Evolutionary conservation across 1,140 invertebrate species (phyloP).

Genomic region (Aphelenchoides avenae): DNA sequence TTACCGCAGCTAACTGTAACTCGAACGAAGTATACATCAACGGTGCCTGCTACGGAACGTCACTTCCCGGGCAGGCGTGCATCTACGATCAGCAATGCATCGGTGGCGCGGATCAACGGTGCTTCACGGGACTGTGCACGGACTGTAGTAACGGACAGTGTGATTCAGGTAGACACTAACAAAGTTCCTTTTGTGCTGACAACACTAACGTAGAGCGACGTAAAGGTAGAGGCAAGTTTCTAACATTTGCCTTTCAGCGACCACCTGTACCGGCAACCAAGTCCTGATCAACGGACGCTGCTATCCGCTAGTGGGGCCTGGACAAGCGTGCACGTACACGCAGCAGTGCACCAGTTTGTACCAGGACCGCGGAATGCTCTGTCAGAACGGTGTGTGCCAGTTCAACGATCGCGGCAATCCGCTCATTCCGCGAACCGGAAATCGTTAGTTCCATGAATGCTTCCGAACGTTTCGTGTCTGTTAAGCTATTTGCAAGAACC

Average conservation of each 20-base stretch:
- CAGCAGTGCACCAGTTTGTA: conserved; percentile 27
- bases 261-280: conserved; percentile 24
- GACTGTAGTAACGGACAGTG: not conserved
- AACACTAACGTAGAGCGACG: not conserved
- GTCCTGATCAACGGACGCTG: conserved; percentile 38
- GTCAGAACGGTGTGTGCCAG: conserved; percentile 28
- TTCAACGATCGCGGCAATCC: conserved; percentile 12
- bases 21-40: too few species aligned
- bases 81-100: too few species aligned
- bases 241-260: not conserved
- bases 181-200: conserved; percentile 1
- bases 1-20: too few species aligned
- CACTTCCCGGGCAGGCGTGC: too few species aligned
- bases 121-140: too few species aligned
- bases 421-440: not conserved
- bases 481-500: conserved; percentile 39
- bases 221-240: not conserved
- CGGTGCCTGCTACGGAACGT: too few species aligned
- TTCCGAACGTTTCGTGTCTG: not conserved
- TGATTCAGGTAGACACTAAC: not conserved
- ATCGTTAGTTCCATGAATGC: conserved; percentile 8
- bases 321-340: conserved; percentile 34
- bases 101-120: too few species aligned
- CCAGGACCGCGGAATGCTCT: conserved; percentile 19
- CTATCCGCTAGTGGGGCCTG: conserved; percentile 23